A percentile compares a stretch with the other conserved stretches of the same genome.
Conservation (phyloP, 2,888 invertebrate species). For the Agriopis marginaria region DNA sequence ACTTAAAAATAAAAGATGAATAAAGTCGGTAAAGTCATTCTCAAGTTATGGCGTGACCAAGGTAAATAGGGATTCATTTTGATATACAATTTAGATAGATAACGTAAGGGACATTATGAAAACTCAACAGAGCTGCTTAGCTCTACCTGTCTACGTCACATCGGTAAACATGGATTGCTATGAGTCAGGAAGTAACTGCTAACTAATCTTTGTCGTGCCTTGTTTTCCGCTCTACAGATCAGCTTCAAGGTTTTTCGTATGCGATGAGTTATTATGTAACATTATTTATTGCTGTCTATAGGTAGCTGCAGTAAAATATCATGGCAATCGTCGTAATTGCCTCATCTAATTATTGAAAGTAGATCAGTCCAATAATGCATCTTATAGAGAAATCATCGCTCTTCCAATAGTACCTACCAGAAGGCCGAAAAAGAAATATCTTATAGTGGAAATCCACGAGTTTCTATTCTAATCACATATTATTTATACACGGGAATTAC, state of each 20-base stretch:
- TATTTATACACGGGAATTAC: too few relatives aligned
- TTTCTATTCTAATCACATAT: too few relatives aligned
- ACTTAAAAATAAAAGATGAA: too few relatives aligned
- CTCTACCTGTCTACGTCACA: conserved; percentile 23
- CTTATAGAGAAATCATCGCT: too few relatives aligned
- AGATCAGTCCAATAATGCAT: too few relatives aligned
- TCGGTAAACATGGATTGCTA: conserved; percentile 36
- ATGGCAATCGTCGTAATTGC: background rate
- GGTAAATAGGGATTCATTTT: too few relatives aligned
- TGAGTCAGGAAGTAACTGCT: conserved; percentile 47
- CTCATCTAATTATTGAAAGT: too few relatives aligned
- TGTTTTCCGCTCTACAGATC: conserved; percentile 65
- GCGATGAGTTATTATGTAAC: conserved; percentile 23
- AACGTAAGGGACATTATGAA: background rate
- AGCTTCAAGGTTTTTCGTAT: conserved; percentile 57
- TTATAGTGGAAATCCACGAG: too few relatives aligned
- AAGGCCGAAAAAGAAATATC: too few relatives aligned
- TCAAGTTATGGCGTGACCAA: too few relatives aligned
- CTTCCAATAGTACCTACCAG: too few relatives aligned
- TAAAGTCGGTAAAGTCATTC: too few relatives aligned
- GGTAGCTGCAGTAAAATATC: background rate
- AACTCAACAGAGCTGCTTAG: conserved; percentile 4
- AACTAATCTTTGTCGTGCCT: conserved; percentile 33
- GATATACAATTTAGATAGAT: background rate
- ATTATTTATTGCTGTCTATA: background rate